These are phyloP conservation scores for Cyanoramphus novaezelandiae DNA, from an alignment of 2,113 vertebrate species.

Conservation along the genomic window DNA sequence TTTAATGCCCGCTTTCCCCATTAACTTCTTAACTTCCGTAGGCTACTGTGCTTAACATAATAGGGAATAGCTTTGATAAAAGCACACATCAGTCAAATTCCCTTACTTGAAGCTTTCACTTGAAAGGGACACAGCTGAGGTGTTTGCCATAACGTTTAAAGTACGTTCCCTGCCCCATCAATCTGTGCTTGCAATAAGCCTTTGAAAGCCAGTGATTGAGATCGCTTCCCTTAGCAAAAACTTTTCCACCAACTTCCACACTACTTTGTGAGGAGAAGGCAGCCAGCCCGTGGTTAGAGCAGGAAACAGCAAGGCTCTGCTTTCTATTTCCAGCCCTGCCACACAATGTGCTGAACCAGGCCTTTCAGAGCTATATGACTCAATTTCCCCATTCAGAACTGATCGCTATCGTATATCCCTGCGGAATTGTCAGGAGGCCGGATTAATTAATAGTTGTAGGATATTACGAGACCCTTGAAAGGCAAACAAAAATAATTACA, in stretches of 20 bases:
- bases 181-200: background rate
- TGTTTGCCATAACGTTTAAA: conserved; percentile 21
- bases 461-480: background rate
- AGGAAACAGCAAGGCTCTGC: background rate
- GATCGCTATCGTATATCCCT: background rate
- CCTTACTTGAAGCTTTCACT: conserved; percentile 29
- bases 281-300: background rate
- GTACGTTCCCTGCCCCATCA: background rate
- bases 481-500: background rate
- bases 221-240: background rate
- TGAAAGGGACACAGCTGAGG: conserved; percentile 36
- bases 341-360: background rate
- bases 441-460: background rate
- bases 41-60: conserved; percentile 20
- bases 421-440: background rate
- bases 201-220: conserved; percentile 9
- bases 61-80: conserved; percentile 33
- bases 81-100: conserved; percentile 32
- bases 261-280: background rate
- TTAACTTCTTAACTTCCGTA: conserved; percentile 41
- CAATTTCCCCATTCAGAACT: background rate
- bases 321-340: background rate
- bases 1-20: conserved; percentile 55
- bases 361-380: background rate
- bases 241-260: background rate